Evolutionary conservation across 2,113 vertebrate species (phyloP).

Genomic region (Grammomys surdaster): DNA sequence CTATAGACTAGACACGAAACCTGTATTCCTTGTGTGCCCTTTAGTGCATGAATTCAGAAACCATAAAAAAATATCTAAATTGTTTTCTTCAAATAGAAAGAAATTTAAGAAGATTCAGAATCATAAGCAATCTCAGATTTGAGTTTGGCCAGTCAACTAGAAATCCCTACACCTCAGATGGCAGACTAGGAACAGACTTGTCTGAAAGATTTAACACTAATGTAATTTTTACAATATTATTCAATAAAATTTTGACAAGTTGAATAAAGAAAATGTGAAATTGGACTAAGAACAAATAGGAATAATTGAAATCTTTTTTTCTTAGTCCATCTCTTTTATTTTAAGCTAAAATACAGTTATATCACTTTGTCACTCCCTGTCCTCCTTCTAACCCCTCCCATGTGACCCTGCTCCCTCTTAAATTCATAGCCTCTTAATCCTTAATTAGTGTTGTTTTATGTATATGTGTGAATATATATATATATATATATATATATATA

Average conservation of each 20-base stretch:
- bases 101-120: background rate
- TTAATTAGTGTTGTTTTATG: background rate
- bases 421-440: background rate
- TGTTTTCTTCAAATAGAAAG: background rate
- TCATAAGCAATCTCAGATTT: background rate
- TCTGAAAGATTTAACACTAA: background rate
- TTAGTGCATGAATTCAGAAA: background rate
- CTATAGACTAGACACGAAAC: background rate
- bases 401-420: background rate
- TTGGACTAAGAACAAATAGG: background rate
- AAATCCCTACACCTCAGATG: background rate
- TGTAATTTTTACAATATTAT: background rate
- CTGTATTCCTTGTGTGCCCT: no score
- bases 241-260: background rate
- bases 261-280: background rate
- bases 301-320: background rate
- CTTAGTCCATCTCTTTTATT: background rate
- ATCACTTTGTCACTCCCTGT: background rate
- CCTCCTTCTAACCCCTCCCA: background rate
- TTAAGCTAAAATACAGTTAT: background rate
- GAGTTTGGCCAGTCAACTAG: background rate
- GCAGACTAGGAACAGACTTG: background rate
- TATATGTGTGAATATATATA: background rate
- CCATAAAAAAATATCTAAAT: background rate
- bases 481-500: background rate